Base-by-base conservation (phyloP, 1,140 invertebrate genomes). In the Microplitis demolitor region DNA sequence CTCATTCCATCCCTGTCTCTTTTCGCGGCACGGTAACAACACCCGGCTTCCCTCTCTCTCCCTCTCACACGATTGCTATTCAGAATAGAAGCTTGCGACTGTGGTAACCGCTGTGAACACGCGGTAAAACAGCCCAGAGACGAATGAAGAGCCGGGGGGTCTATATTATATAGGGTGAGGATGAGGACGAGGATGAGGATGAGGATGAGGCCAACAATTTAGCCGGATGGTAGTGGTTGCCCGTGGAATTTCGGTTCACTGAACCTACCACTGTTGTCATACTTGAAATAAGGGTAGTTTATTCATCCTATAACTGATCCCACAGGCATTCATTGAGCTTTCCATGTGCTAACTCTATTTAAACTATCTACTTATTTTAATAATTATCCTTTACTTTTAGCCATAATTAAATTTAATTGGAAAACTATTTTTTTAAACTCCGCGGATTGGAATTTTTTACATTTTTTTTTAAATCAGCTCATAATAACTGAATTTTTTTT, bases 201-300 rank as follows among this genome's bases (percentile, higher is more conserved):
- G 8, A n/a, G 24, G 6, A 50, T 37, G 39, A 4, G 39, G 56
- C 24, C 56, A 31, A 39, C 60, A 6, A 74, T 66, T 66, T 66
- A 51, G 63, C 63, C 39, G 63, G 63, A 53, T 66, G 34, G 63
- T 66, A 66, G 63, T 39, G 63, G 63, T 66, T 66, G 63, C 63
- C 63, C 63, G 63, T 66, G 63, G 63, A 66, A 66, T 66, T 66
- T 51, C 63, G 63, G 63, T 66, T 66, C 63, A 53, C n/a, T 66
- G 63, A 66, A 66, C 63, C 63, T 66, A 51, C 50, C 31, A 51
- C 39, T 66, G 63, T 62, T 37, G 33, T 66, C 63, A 66, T 66
- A 66, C 34, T 66, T 66, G 63, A 31, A 66, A 66, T 16, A 66
- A 66, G 63, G 63, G 63, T 66, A 66, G 37, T 66, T 51, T 66